Evolutionary conservation across 2,113 vertebrate genomes (phyloP).

Genomic region (Chloropsis hardwickii): DNA sequence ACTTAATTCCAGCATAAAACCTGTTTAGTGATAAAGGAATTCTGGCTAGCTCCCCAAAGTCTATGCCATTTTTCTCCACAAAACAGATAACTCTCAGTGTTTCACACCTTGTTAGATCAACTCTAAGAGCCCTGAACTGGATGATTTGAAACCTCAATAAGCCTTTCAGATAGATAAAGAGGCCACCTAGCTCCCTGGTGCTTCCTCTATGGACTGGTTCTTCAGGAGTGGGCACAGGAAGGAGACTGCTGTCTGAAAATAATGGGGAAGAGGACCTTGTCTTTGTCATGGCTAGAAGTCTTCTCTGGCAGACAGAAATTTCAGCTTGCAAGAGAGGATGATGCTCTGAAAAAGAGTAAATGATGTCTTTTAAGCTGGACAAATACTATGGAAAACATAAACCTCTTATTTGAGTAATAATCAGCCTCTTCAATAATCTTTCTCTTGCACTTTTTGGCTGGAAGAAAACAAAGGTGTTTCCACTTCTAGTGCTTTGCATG

Average conservation of each 20-base stretch:
- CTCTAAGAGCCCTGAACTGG: background rate
- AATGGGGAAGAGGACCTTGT: background rate
- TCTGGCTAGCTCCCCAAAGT: background rate
- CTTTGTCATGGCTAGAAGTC: background rate
- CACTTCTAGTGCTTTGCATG: background rate
- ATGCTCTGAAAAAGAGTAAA: background rate
- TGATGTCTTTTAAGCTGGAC: background rate
- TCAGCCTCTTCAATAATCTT: background rate
- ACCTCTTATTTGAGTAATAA: background rate
- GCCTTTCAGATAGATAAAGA: background rate
- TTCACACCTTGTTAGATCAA: background rate
- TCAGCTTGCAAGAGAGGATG: background rate
- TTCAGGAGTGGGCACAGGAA: background rate
- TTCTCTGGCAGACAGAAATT: background rate
- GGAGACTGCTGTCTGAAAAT: background rate
- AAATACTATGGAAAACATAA: background rate
- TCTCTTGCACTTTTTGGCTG: background rate
- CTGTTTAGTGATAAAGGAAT: background rate
- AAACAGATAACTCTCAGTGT: background rate
- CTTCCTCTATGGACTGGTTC: background rate
- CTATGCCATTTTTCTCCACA: background rate
- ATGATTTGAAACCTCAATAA: background rate
- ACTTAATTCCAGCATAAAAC: background rate
- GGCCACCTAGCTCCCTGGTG: fast-evolving
- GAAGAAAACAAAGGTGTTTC: slow-evolving; percentile 9